Evolutionary conservation across 2,888 invertebrate species (phyloP), one percentile per base, ranked within the genome.

Genomic region (Trachelus tabidus): DNA sequence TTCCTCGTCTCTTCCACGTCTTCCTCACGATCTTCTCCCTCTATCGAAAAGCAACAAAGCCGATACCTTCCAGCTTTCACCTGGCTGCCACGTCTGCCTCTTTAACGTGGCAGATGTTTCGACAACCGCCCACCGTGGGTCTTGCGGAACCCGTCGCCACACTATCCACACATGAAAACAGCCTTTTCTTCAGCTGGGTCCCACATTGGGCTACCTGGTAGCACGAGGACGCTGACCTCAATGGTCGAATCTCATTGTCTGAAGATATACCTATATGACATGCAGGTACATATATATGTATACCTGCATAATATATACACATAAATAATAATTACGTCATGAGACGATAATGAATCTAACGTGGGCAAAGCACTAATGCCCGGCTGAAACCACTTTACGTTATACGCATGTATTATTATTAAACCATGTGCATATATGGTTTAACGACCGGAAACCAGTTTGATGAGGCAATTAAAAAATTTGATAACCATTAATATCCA

Each of bases 61-160:
- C 56, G 23, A 56, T 23, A 23, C 40, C 23, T 56, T 15, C 23
- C 34, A 34, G 71, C 71, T 71, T 71, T 71, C 71, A 71, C 71
- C 71, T 71, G 71, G 71, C 71, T 71, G 34, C 12, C 71, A 33
- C 23, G 71, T 71, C 34, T n/a, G 15, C 71, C 33, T 34, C 23
- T 15, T 71, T 71, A 31, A 31, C 12, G 4, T 33, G 71, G 71
- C 71, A 71, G 71, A 71, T 71, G 71, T 71, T 71, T 71, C 71
- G 71, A 71, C 71, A 71, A 71, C 71, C 71, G 71, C 71, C 71
- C 71, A 71, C 71, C 9, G 15, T 34, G 12, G 71, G 12, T 12
- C 15, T 71, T 71, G 71, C 71, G 71, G 31, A 71, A 71, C 31
- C 34, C 2, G 1, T 31, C 71, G 71, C 34, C 71, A 71, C 56